phyloP scores from a whole-genome alignment of 2,888 invertebrate species.

The Pachliopta kotzebuea region DNA sequence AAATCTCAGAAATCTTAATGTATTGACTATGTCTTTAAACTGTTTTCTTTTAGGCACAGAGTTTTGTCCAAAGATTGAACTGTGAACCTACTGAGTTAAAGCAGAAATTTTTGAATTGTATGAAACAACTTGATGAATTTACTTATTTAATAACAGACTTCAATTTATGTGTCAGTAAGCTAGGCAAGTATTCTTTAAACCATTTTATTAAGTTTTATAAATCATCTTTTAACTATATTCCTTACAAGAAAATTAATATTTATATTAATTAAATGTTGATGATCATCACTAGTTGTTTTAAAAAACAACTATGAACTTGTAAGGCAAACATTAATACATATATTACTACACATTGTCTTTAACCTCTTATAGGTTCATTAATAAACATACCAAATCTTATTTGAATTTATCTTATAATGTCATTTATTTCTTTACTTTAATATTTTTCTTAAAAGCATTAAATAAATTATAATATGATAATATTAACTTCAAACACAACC shows the following conservation, averaged over 20 bases:
- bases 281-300: no score
- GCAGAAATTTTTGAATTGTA: constrained; percentile 57
- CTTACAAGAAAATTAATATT: background rate
- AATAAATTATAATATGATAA: background rate
- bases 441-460: background rate
- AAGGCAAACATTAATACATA: no score
- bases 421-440: background rate
- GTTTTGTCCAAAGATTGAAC: constrained; percentile 57
- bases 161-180: constrained; percentile 54
- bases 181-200: constrained; percentile 44
- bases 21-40: constrained; percentile 8
- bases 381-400: no score
- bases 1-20: no score
- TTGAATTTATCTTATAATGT: no score
- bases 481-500: no score
- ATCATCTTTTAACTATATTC: background rate
- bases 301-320: no score
- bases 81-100: constrained; percentile 65
- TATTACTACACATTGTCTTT: no score
- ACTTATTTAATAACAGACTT: constrained; percentile 69
- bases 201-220: background rate
- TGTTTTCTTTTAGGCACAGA: constrained; percentile 47
- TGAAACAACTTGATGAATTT: constrained; percentile 68
- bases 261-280: no score
- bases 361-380: no score